Evolutionary conservation across 2,113 vertebrate genomes (phyloP).

Genomic region (Isurus oxyrinchus): DNA sequence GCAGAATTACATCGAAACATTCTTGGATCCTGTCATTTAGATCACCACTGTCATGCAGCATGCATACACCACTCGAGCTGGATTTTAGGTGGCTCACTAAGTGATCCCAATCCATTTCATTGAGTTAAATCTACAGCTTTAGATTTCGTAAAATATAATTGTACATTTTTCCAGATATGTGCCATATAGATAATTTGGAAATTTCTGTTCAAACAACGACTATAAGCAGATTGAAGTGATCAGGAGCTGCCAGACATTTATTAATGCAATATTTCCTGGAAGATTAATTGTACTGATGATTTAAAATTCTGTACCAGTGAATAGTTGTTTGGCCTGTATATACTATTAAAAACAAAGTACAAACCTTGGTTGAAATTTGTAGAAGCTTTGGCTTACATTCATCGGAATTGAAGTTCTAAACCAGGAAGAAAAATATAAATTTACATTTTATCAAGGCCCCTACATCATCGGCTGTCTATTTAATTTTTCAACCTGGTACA

Average conservation of each 20-base stretch:
- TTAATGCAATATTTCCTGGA: neutral
- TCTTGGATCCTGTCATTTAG: neutral
- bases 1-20: neutral
- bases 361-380: conserved; percentile 81
- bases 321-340: neutral
- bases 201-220: neutral
- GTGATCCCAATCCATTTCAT: neutral
- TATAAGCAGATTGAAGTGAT: neutral
- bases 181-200: neutral
- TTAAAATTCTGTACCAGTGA: neutral
- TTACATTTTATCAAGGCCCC: neutral
- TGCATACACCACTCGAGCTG: neutral
- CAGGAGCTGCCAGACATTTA: neutral
- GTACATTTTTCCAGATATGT: neutral
- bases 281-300: neutral
- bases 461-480: neutral
- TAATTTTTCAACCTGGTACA: neutral
- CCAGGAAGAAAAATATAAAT: conserved; percentile 45
- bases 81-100: neutral
- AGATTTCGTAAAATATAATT: neutral
- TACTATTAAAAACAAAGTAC: conserved; percentile 38
- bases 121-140: neutral
- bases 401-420: conserved; percentile 72
- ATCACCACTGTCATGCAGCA: neutral
- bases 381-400: conserved; percentile 80